Evolutionary conservation across 1,140 invertebrate genomes (phyloP).

Genomic region (Chironomus tepperi): DNA sequence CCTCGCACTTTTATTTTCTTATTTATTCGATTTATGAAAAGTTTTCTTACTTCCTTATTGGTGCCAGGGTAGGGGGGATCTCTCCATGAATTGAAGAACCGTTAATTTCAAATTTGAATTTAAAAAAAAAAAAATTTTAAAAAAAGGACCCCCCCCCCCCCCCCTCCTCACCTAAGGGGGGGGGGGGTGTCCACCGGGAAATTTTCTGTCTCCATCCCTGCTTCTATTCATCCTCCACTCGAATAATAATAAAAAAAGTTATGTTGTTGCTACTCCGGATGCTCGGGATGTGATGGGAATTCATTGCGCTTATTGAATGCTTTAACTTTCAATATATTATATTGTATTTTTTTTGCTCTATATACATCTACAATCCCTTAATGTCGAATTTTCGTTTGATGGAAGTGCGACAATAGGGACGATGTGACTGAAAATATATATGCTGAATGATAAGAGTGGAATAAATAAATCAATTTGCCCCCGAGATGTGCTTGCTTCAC

Average conservation of each 20-base stretch:
- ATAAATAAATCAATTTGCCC: slow-evolving; percentile 20
- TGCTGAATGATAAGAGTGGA: background rate
- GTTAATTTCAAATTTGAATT: too few relatives aligned
- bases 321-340: background rate
- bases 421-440: background rate
- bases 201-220: too few relatives aligned
- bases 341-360: too few relatives aligned
- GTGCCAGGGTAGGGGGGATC: too few relatives aligned
- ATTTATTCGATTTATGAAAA: background rate
- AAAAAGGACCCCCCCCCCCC: too few relatives aligned
- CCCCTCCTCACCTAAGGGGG: too few relatives aligned
- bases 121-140: too few relatives aligned
- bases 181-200: too few relatives aligned
- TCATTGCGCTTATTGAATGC: background rate
- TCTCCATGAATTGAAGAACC: too few relatives aligned
- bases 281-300: background rate
- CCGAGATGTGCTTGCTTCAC: background rate
- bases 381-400: background rate
- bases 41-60: background rate
- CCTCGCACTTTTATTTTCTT: background rate
- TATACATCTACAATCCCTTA: background rate
- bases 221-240: background rate
- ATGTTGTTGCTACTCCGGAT: background rate
- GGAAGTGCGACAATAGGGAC: background rate
- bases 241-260: background rate